Evolutionary conservation across 2,888 invertebrate genomes (phyloP), one percentile per base, ranked within the genome.

Genomic region (Allolobophora icterica): DNA sequence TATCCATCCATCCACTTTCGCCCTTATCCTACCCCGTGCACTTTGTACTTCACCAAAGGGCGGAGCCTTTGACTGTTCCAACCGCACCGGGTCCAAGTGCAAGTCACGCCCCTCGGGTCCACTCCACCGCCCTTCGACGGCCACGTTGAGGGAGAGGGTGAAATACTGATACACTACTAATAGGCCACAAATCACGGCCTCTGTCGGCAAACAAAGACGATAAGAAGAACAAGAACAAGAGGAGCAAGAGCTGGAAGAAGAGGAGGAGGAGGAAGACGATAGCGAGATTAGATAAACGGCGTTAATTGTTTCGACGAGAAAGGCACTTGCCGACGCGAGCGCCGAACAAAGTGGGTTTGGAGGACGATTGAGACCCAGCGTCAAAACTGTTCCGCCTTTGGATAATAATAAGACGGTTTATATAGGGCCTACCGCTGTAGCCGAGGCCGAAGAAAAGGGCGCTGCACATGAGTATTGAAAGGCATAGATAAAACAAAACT

Each of bases 321-420:
- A n/a, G 71, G 71, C 71, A 71, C 71, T 71, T 71, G 71, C 71
- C 71, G 71, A 71, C 71, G 71, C 71, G n/a, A n/a, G 71, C 71
- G 71, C 30, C 30, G 71, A 71, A 71, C 71, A n/a, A n/a, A 71
- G 71, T 71, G 30, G 71, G 15, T 71, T 30, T 71, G 71, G n/a
- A 30, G 30, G 71, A 11, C 71, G 30, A 71, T 71, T 11, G 30
- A 1, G 30, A 71, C 71, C 71, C 0, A 1, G n/a, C n/a, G 71
- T n/a, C 71, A 71, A 71, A 71, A n/a, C 71, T 71, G 30, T 71
- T 71, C 71, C 71, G 45, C 19, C 40, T 40, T 8, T 13, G 40
- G 40, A 40, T 40, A 13, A 40, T 40, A 40, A 40, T n/a, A n/a
- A n/a, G n/a, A n/a, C n/a, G n/a, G n/a, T n/a, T n/a, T n/a, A n/a